These are phyloP conservation scores for Hassar affinis DNA, from an alignment of 2,113 vertebrate genomes.

Conservation along the genomic window DNA sequence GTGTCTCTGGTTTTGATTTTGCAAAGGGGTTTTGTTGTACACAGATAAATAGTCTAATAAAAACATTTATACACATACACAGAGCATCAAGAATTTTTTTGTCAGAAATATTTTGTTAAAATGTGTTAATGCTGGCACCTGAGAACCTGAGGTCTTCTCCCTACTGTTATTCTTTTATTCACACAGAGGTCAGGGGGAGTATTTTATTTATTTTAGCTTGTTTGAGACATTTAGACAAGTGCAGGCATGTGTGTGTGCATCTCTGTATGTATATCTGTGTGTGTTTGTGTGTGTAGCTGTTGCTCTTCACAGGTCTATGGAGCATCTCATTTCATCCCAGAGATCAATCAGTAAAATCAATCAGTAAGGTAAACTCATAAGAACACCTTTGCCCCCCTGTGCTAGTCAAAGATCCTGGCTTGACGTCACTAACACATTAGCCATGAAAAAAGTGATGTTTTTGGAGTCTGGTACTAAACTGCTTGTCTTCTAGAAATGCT, in stretches of 20 bases:
- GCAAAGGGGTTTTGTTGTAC: background rate
- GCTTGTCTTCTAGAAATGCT: background rate
- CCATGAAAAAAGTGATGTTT: background rate
- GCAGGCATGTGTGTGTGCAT: background rate
- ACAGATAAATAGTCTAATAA: background rate
- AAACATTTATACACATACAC: background rate
- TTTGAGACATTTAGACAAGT: background rate
- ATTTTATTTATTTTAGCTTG: background rate
- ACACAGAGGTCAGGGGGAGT: background rate
- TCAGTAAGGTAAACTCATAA: constrained; percentile 15
- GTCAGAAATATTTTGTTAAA: background rate
- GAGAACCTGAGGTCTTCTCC: background rate
- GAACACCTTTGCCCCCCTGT: background rate
- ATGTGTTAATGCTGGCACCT: background rate
- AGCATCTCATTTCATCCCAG: constrained; percentile 11
- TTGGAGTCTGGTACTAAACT: background rate
- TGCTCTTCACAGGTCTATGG: constrained; percentile 5
- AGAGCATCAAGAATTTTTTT: background rate
- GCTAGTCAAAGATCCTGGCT: background rate
- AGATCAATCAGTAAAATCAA: constrained; percentile 4
- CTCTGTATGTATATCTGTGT: background rate
- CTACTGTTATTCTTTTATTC: background rate
- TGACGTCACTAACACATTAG: constrained; percentile 9
- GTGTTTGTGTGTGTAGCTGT: background rate
- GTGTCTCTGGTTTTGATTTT: background rate